phyloP scores from a whole-genome alignment of 1,140 invertebrate species.

The Gryllus bimaculatus region DNA sequence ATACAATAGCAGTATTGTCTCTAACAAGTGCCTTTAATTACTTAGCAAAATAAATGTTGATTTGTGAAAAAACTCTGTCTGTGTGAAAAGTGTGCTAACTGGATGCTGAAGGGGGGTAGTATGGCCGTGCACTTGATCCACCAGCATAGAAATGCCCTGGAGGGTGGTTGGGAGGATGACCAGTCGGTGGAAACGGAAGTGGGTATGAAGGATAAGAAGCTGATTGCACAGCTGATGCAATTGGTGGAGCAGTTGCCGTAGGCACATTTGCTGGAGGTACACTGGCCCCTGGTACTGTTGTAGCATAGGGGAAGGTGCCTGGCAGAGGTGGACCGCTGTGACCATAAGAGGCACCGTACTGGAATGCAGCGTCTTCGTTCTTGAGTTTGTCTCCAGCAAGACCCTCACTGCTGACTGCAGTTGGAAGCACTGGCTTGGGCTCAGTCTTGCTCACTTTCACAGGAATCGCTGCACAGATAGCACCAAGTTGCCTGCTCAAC shows the following conservation, averaged over 20 bases:
- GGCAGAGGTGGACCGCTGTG: background rate
- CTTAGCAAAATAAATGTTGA: background rate
- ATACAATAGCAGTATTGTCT: background rate
- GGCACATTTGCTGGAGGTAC: background rate
- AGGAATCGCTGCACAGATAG: slow-evolving; percentile 17
- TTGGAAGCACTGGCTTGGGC: background rate
- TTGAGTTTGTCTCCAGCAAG: no score
- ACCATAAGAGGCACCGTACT: background rate
- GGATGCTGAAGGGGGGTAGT: background rate
- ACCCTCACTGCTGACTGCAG: background rate
- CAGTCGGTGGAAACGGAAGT: background rate
- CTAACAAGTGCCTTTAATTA: slow-evolving; percentile 6
- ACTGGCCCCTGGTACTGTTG: background rate
- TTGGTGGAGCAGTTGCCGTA: background rate
- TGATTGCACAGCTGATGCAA: no score
- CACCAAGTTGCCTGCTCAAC: no score
- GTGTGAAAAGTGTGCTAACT: background rate
- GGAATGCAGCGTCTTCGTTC: background rate
- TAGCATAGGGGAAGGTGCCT: slow-evolving; percentile 7
- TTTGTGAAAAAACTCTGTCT: background rate
- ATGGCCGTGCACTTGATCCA: background rate
- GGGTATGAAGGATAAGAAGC: background rate
- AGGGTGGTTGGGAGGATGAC: no score
- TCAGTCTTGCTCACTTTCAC: slow-evolving; percentile 19
- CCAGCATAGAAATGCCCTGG: background rate